Evolutionary conservation across 2,113 vertebrate genomes (phyloP).

Genomic region (Aspiorhynchus laticeps): DNA sequence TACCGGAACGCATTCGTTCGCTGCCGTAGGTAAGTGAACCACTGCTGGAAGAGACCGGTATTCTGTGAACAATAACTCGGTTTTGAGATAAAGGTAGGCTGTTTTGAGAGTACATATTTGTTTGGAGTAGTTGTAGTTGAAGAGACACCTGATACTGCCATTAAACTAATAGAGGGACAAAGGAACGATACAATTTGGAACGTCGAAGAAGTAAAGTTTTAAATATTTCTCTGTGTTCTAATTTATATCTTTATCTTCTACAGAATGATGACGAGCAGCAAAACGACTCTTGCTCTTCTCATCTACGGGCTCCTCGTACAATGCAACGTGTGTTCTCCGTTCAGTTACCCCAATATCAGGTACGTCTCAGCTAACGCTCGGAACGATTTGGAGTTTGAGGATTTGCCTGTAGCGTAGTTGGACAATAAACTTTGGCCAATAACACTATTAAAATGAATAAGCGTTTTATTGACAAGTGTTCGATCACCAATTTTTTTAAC

Average conservation of each 20-base stretch:
- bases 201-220: not conserved
- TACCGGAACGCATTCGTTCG: constrained; percentile 66
- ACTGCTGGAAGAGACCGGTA: not conserved
- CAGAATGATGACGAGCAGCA: constrained; percentile 93
- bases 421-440: not conserved
- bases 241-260: constrained; percentile 53
- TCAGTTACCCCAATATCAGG: constrained; percentile 87
- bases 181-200: not conserved
- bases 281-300: constrained; percentile 87
- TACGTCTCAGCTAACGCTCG: constrained; percentile 59
- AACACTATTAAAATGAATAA: not conserved
- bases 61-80: not conserved
- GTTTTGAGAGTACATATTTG: not conserved
- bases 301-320: constrained; percentile 95
- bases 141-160: constrained; percentile 5
- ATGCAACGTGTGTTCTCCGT: constrained; percentile 89
- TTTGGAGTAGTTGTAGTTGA: too few relatives aligned
- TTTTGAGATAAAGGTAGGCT: not conserved
- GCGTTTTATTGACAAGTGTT: not conserved
- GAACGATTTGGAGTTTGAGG: not conserved
- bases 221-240: constrained; percentile 14
- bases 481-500: not conserved
- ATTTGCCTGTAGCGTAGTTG: not conserved
- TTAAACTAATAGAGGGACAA: not conserved
- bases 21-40: constrained; percentile 68